Evolutionary conservation across 2,888 invertebrate species (phyloP).

Genomic region (Strigamia crassipes): DNA sequence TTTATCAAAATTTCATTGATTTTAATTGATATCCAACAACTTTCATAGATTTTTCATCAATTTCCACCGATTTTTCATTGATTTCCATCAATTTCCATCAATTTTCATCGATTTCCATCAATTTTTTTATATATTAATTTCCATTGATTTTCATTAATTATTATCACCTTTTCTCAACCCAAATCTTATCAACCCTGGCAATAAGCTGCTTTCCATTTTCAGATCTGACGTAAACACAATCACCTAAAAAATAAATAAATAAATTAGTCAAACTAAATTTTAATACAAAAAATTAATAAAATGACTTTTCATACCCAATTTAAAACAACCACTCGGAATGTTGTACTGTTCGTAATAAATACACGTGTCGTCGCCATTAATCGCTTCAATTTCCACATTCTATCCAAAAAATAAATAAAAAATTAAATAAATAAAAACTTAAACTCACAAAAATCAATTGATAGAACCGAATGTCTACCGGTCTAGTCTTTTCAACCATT

Average conservation of each 20-base stretch:
- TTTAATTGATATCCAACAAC: no score
- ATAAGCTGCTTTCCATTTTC: slow-evolving; percentile 88
- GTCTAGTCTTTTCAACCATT: slow-evolving; percentile 81
- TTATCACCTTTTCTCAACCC: slow-evolving; percentile 83
- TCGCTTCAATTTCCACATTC: slow-evolving; percentile 79
- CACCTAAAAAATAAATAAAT: slow-evolving; percentile 64
- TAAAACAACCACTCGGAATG: slow-evolving; percentile 66
- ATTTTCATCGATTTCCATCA: no score
- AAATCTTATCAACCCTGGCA: slow-evolving; percentile 90
- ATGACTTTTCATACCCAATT: slow-evolving; percentile 56
- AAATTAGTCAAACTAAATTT: no score
- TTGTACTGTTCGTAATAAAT: slow-evolving; percentile 93
- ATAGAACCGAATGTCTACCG: slow-evolving; percentile 63
- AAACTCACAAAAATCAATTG: slow-evolving; percentile 52
- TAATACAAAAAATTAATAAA: neutral
- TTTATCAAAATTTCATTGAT: no score
- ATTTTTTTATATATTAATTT: no score
- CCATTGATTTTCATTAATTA: no score
- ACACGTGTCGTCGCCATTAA: slow-evolving; percentile 59
- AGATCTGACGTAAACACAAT: slow-evolving; percentile 92
- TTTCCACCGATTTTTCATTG: no score
- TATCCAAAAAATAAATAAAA: slow-evolving; percentile 55
- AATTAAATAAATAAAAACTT: neutral
- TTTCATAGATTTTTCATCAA: no score
- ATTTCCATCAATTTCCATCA: no score